Percentiles rank a stretch among this genome's conserved stretches.
phyloP scores from a whole-genome alignment of 2,797 vertebrate genomes.

The Cirrhinus mrigala region DNA sequence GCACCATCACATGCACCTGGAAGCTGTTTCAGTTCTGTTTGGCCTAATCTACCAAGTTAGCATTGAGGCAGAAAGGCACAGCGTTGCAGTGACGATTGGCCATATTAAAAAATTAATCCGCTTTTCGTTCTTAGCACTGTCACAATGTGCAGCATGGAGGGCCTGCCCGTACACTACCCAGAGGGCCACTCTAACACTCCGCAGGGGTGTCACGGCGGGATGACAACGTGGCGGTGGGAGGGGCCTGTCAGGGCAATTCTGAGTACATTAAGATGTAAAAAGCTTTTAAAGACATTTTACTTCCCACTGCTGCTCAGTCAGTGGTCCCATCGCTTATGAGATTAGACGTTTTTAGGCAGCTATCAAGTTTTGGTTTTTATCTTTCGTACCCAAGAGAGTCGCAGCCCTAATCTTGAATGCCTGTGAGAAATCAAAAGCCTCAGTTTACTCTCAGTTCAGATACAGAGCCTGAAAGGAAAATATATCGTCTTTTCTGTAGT shows the following conservation, averaged over 20 bases:
- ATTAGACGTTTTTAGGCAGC: slow-evolving; percentile 74
- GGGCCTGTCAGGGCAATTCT: slow-evolving; percentile 69
- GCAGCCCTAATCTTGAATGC: slow-evolving; percentile 57
- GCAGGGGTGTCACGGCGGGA: slow-evolving; percentile 65
- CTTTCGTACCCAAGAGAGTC: slow-evolving; percentile 59
- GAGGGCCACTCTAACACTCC: slow-evolving; percentile 55
- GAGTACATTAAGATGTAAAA: slow-evolving; percentile 68
- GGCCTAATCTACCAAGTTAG: not conserved
- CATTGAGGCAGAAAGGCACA: not conserved
- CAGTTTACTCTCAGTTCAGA: slow-evolving; percentile 31
- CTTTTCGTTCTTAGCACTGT: slow-evolving; percentile 12
- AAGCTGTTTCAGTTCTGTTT: not conserved
- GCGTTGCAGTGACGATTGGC: not conserved
- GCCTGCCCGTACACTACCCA: slow-evolving; percentile 55
- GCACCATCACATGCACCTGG: not conserved
- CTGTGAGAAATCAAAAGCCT: slow-evolving; percentile 50
- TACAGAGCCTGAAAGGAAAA: slow-evolving; percentile 18
- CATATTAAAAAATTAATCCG: not conserved
- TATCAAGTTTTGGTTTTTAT: slow-evolving; percentile 62
- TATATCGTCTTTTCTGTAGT: not conserved
- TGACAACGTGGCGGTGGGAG: slow-evolving; percentile 58
- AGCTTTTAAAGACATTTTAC: slow-evolving; percentile 75
- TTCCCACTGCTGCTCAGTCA: slow-evolving; percentile 60
- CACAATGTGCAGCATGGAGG: slow-evolving; percentile 63
- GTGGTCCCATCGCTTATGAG: slow-evolving; percentile 71